These are phyloP conservation scores for Onchidella celtica DNA, from an alignment of 2,888 invertebrate species.

Conservation along the genomic window DNA sequence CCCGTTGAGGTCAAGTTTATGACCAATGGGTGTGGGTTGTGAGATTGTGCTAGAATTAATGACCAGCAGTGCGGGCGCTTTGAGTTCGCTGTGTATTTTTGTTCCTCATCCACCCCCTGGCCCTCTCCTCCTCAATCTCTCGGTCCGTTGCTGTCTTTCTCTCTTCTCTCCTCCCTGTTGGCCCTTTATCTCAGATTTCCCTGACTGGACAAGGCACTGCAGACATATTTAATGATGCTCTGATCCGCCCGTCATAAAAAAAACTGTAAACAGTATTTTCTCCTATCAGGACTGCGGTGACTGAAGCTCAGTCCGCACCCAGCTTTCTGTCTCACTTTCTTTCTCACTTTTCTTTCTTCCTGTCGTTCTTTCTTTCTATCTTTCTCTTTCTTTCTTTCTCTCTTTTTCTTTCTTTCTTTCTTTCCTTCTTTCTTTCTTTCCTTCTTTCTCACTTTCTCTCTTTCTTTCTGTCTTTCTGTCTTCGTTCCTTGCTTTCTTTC, in stretches of 20 bases:
- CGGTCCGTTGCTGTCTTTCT: too few species aligned
- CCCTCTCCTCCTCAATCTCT: too few species aligned
- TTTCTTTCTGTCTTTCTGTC: conserved; percentile 23
- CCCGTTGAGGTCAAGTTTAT: too few species aligned
- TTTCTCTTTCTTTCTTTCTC: conserved; percentile 17
- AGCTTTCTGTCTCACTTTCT: neutral
- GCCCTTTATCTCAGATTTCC: too few species aligned
- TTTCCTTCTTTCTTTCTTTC: neutral
- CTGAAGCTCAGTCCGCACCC: too few species aligned
- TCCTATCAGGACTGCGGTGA: too few species aligned
- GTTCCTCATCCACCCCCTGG: too few species aligned
- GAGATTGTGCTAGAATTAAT: neutral
- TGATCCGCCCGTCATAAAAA: too few species aligned
- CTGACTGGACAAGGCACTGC: too few species aligned
- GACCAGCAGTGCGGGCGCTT: neutral
- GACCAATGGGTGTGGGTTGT: neutral
- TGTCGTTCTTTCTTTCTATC: neutral
- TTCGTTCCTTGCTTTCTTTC: conserved; percentile 6
- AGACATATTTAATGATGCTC: too few species aligned
- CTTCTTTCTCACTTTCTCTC: conserved; percentile 9
- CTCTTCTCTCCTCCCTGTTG: too few species aligned
- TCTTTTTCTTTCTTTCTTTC: neutral
- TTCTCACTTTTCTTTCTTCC: neutral
- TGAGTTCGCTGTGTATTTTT: neutral
- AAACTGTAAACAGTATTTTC: too few species aligned